These are phyloP conservation scores for Torymus tubicola DNA, from an alignment of 2,888 invertebrate genomes.

Conservation along the genomic window DNA sequence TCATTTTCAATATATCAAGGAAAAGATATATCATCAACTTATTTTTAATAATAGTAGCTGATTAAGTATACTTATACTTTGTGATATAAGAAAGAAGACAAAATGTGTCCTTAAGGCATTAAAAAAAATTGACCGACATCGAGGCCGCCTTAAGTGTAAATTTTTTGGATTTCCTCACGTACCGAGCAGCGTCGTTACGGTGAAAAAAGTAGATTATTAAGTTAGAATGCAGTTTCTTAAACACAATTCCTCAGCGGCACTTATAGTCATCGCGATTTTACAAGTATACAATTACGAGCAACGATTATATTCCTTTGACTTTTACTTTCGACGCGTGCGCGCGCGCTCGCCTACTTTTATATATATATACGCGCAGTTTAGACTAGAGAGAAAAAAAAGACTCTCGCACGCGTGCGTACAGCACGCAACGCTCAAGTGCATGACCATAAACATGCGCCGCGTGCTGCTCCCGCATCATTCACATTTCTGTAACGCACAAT, in stretches of 20 bases:
- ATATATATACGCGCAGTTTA: background rate
- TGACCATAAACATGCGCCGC: conserved; percentile 14
- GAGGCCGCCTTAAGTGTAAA: too few species aligned
- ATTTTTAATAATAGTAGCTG: too few species aligned
- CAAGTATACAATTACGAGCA: conserved; percentile 8
- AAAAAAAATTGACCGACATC: too few species aligned
- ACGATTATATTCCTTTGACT: conserved; percentile 7
- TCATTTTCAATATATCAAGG: too few species aligned
- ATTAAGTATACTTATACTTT: too few species aligned
- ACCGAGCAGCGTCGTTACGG: too few species aligned
- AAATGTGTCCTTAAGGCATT: too few species aligned
- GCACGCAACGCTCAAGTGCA: conserved; percentile 19
- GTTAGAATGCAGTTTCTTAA: background rate
- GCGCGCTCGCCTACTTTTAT: too few species aligned
- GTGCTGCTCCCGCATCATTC: conserved; percentile 10
- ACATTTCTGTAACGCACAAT: conserved; percentile 48
- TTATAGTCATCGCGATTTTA: background rate
- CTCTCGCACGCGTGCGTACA: background rate
- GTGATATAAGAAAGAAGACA: too few species aligned
- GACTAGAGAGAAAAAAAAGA: background rate
- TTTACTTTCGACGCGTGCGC: conserved; percentile 24
- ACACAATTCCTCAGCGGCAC: conserved; percentile 6
- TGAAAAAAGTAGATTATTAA: background rate
- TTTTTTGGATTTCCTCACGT: too few species aligned
- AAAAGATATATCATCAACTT: too few species aligned